These are phyloP conservation scores for Ylistrum balloti DNA, from an alignment of 1,140 invertebrate genomes.

Conservation along the genomic window DNA sequence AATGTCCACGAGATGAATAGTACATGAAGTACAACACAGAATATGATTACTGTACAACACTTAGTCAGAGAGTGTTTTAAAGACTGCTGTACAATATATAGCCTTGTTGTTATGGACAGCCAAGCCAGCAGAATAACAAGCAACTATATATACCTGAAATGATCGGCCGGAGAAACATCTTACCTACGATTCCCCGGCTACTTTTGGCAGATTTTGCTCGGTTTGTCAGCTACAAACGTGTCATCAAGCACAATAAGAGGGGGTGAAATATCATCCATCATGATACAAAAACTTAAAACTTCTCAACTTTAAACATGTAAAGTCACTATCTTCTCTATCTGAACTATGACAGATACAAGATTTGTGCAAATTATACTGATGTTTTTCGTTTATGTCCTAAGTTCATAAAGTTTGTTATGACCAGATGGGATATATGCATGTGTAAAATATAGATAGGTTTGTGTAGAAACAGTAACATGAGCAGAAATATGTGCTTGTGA, in stretches of 20 bases:
- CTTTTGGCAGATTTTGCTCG: conserved; percentile 57
- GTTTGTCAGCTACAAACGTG: conserved; percentile 55
- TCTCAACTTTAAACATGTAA: conserved; percentile 11
- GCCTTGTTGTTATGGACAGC: not conserved
- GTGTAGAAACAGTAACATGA: too few species aligned
- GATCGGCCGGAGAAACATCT: conserved; percentile 41
- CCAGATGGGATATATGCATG: too few species aligned
- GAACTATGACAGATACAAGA: not conserved
- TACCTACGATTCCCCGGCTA: conserved; percentile 51
- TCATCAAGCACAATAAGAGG: conserved; percentile 44
- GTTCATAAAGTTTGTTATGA: too few species aligned
- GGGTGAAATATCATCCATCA: not conserved
- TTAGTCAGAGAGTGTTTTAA: not conserved
- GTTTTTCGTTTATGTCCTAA: too few species aligned
- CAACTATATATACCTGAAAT: conserved; percentile 51
- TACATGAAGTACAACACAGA: not conserved
- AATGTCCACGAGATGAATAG: not conserved
- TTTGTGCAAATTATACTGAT: not conserved
- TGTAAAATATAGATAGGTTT: too few species aligned
- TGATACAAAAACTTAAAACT: not conserved
- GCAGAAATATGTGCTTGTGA: too few species aligned
- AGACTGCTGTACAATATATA: not conserved
- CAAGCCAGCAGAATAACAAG: conserved; percentile 26
- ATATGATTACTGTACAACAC: not conserved
- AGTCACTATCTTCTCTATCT: not conserved